Base-by-base conservation (phyloP, 2,888 invertebrate species). In the Lamproptera curius region DNA sequence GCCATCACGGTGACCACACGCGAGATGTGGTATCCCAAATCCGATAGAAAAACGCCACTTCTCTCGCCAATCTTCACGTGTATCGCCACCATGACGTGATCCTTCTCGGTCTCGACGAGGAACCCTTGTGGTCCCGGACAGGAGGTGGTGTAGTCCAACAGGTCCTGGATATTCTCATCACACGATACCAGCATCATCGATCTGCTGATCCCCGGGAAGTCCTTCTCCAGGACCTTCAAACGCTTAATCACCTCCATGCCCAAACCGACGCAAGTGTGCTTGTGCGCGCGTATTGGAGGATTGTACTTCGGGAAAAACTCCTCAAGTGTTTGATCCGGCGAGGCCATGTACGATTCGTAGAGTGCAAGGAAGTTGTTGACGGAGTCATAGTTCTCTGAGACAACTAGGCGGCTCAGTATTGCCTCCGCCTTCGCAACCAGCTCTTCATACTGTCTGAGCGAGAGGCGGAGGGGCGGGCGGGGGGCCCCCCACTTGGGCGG, bases 1-100 rank as follows among this genome's bases (percentile, higher is more conserved):
- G 90, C 89, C 97, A 97, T 97, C 23, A 95, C 93, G 13, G 96
- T 95, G 46, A 96, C 92, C 16, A 94, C 95, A 39, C 96, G 90
- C 34, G 95, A 92, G 51, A 97, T 93, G 74, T 97, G 97, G 78
- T 97, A 97, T 4, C 97, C 97, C 39, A 97, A 93, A 83, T 97
- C 97, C 37, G 96, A 91, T 40, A 97, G 88, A 76, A 96, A 88
- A 36, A 94, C 88, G 23, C 97, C 97, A 5, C 88, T 83, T 53
- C 97, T 91, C 40, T 92, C 94, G 14, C 89, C 92, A 40, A 96
- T 91, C 65, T 90, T 89, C 46, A 96, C 90, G 60, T 92, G 92
- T 67, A 96, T 89, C 42, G 94, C 95, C 47, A 95, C 91, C 78
- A 96, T 89, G 10, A 95, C 95, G 76, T 97, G 97, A 70, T 97